Base-by-base conservation (phyloP, 2,113 vertebrate species). In the Chinchilla lanigera region DNA sequence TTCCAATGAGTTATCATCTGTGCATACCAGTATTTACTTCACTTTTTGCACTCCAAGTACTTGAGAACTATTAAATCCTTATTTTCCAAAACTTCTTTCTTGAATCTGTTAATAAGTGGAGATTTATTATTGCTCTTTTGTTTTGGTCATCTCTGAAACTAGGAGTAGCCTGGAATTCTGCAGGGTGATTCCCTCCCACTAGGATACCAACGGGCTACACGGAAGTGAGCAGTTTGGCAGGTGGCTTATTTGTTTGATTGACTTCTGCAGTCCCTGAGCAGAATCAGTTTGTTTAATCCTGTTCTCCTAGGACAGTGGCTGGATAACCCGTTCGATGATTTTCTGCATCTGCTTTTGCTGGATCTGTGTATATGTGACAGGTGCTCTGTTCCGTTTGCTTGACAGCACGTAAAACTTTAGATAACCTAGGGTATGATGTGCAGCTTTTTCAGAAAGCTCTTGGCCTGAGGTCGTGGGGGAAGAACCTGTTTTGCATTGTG, bases 261-360 rank as follows among this genome's bases (percentile, higher is more conserved):
- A 89, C 69, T 58, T 28, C 60, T 10, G 1, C 13, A 41, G 61
- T 61, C 78, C 6, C 44, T 69, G 63, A 67, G 86, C 41, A 89
- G 85, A 92, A 91, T 81, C 80, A 0, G 41, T 83, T 90, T 96
- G 56, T 86, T 98, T 83, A 82, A 71, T 89, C 44, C 73, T 73
- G 6, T 94, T 93, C 94, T 96, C 60, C 80, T n/a, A 61, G 73
- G 78, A 92, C 28, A 24, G 58, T 82, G 67, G 60, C 86, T 96
- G 63, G 41, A 60, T 77, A 85, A 77, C 56, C 83, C 85, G 71
- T 35, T 81, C 41, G 7, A 1, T 35, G 54, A 71, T 93, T 96
- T 83, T 82, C 87, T 44, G 8, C 26, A 6, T 85, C 63, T 85
- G 13, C 54, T 75, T 87, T 81, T 69, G 44, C 54, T 83, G 44